Evolutionary conservation across 1,140 invertebrate species (phyloP).

Genomic region (Drosophila truncata): DNA sequence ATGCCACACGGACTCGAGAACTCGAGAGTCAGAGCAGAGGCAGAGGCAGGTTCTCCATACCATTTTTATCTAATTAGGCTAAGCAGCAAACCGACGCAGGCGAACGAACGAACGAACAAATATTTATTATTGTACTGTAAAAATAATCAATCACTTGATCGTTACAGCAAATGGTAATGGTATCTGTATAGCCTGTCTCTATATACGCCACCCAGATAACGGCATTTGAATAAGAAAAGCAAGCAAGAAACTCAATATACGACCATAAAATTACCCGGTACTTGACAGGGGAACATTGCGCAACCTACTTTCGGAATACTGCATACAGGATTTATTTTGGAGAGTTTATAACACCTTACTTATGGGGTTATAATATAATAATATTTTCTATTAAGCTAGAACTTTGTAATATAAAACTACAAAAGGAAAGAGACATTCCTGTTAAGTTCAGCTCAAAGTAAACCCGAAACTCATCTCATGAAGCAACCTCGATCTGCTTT

Average conservation of each 20-base stretch:
- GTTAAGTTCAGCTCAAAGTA: background rate
- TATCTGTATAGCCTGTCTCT: conserved; percentile 49
- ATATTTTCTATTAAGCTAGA: too few relatives aligned
- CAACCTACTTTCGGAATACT: background rate
- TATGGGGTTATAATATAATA: too few relatives aligned
- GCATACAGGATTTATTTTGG: too few relatives aligned
- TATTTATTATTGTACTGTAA: conserved; percentile 81
- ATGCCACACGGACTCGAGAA: conserved; percentile 33
- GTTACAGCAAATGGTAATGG: conserved; percentile 78
- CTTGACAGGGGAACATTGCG: background rate
- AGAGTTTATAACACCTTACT: too few relatives aligned
- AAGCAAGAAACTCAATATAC: background rate
- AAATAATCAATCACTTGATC: conserved; percentile 83
- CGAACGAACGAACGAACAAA: conserved; percentile 52
- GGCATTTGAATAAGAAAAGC: conserved; percentile 78
- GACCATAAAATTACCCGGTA: conserved; percentile 8
- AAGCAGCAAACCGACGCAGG: conserved; percentile 57
- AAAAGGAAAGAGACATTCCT: background rate
- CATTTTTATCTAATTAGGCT: conserved; percentile 84
- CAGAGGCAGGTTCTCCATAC: conserved; percentile 42
- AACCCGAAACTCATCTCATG: background rate
- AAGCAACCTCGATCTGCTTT: too few relatives aligned
- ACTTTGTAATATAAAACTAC: too few relatives aligned
- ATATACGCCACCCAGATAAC: conserved; percentile 63
- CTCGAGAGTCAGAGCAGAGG: background rate